Evolutionary conservation across 1,140 invertebrate species (phyloP).

Genomic region (Lepidurus packardi): DNA sequence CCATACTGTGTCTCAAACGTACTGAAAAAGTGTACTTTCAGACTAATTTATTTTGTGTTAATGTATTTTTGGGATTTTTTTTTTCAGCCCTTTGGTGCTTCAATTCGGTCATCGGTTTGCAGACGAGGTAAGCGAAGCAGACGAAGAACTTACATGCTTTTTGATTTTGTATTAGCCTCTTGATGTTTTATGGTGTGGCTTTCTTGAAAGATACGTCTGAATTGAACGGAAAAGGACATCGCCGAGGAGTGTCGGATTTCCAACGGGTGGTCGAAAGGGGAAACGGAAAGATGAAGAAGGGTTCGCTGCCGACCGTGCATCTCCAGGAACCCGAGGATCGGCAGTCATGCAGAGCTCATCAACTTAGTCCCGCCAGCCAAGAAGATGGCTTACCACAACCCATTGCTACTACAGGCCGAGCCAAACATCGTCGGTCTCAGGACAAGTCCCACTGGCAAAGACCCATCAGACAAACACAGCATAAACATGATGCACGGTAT

Average conservation of each 20-base stretch:
- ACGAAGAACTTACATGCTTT: background rate
- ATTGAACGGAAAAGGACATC: background rate
- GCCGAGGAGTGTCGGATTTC: background rate
- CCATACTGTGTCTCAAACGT: too few species aligned
- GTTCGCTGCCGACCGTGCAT: background rate
- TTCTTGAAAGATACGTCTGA: background rate
- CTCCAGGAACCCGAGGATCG: background rate
- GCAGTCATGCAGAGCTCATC: conserved; percentile 3
- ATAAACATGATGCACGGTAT: background rate
- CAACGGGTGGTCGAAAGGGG: background rate
- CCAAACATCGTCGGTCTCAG: background rate
- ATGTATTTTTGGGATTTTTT: background rate
- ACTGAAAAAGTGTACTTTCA: too few species aligned
- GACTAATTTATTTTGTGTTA: background rate
- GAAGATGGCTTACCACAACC: background rate
- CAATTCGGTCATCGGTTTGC: background rate
- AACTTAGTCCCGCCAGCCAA: background rate
- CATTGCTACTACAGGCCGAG: background rate
- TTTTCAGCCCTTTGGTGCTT: background rate
- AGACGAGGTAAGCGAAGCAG: background rate
- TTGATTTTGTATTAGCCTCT: background rate
- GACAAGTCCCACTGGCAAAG: background rate
- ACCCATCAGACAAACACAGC: background rate
- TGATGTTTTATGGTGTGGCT: background rate
- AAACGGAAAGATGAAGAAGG: conserved; percentile 10